phyloP scores from a whole-genome alignment of 2,797 vertebrate species.

The Peromyscus aztecus region DNA sequence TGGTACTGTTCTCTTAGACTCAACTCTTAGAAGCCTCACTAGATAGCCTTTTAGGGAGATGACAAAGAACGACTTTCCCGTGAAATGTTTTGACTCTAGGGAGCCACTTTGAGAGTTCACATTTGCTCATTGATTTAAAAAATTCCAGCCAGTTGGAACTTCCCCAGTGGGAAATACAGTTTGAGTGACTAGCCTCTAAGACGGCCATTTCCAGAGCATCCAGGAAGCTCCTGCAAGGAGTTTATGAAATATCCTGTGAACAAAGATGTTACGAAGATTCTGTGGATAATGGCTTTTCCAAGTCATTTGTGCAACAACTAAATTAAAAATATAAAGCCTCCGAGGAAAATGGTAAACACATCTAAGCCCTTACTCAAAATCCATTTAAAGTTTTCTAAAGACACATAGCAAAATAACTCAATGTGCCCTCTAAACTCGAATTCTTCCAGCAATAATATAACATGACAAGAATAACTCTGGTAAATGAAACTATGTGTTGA shows the following conservation, averaged over 20 bases:
- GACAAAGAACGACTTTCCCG: background rate
- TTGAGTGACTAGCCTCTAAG: background rate
- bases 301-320: constrained; percentile 73
- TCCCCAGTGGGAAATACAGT: background rate
- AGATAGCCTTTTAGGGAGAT: constrained; percentile 51
- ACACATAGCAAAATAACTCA: constrained; percentile 71
- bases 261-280: constrained; percentile 59
- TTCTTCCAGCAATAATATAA: constrained; percentile 75
- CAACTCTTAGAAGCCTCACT: background rate
- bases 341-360: constrained; percentile 74
- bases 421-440: constrained; percentile 73
- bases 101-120: background rate
- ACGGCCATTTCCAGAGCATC: constrained; percentile 56
- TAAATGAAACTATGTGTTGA: constrained; percentile 80
- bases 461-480: constrained; percentile 70
- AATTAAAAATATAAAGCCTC: constrained; percentile 81
- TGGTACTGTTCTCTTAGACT: background rate
- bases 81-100: constrained; percentile 45
- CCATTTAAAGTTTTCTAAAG: constrained; percentile 74
- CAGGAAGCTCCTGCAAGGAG: background rate
- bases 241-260: constrained; percentile 56
- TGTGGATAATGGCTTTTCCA: constrained; percentile 74
- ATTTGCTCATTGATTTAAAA: constrained; percentile 28
- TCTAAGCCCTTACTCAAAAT: constrained; percentile 75
- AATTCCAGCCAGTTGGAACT: constrained; percentile 16